These are phyloP conservation scores for Poeciliopsis gracilis DNA, from an alignment of 2,797 vertebrate genomes.

Conservation along the genomic window DNA sequence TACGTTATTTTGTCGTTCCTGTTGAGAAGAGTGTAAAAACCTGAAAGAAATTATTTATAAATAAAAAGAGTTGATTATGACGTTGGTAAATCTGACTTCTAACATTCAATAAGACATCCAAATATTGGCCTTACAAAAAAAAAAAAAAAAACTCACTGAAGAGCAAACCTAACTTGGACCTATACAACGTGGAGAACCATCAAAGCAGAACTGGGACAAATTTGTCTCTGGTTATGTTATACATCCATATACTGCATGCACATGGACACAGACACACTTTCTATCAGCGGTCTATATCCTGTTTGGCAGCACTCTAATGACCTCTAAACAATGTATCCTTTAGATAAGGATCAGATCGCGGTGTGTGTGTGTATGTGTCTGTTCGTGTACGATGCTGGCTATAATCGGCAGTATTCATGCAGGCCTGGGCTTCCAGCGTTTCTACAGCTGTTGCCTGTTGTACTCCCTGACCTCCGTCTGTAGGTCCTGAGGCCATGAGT, in stretches of 20 bases:
- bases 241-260: slow-evolving; percentile 26
- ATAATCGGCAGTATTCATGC: slow-evolving; percentile 76
- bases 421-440: slow-evolving; percentile 68
- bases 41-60: not conserved
- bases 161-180: not conserved
- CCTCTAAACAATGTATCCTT: slow-evolving; percentile 79
- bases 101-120: not conserved
- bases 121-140: not conserved
- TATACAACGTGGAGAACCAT: slow-evolving; percentile 1
- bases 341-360: slow-evolving; percentile 78
- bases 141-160: not conserved
- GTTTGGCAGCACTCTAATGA: slow-evolving; percentile 55
- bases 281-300: slow-evolving; percentile 67
- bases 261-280: slow-evolving; percentile 56
- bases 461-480: slow-evolving; percentile 74
- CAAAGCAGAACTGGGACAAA: slow-evolving; percentile 25
- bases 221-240: slow-evolving; percentile 33
- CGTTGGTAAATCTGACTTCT: not conserved
- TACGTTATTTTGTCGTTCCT: not conserved
- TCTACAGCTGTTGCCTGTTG: slow-evolving; percentile 77
- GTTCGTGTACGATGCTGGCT: slow-evolving; percentile 34
- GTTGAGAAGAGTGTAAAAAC: not conserved
- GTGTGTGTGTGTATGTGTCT: slow-evolving; percentile 43
- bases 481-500: slow-evolving; percentile 68
- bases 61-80: not conserved